phyloP scores from a whole-genome alignment of 2,113 vertebrate species.

The Vulpes lagopus region DNA sequence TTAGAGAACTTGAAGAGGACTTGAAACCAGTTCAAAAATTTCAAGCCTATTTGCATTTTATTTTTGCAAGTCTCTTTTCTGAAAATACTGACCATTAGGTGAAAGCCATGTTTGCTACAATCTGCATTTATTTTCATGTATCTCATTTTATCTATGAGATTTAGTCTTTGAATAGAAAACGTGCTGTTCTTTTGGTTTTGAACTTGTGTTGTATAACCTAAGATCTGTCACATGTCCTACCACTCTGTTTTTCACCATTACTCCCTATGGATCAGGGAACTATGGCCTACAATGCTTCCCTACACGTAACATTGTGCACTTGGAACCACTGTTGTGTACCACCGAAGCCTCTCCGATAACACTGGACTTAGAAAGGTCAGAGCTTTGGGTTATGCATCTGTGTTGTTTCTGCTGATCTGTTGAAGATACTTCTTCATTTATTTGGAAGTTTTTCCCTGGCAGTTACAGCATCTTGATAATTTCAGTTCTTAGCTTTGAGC shows the following conservation, averaged over 20 bases:
- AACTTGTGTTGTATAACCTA: background rate
- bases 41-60: constrained; percentile 39
- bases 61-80: background rate
- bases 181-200: background rate
- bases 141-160: background rate
- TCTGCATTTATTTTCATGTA: background rate
- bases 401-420: background rate
- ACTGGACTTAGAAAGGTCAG: background rate
- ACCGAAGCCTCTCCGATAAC: background rate
- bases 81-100: constrained; percentile 14
- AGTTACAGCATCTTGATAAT: background rate
- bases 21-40: constrained; percentile 32
- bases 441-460: background rate
- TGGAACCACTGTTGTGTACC: background rate
- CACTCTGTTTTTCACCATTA: background rate
- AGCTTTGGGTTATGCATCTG: background rate
- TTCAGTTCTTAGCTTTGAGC: background rate
- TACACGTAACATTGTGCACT: background rate
- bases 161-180: background rate
- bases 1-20: constrained; percentile 10
- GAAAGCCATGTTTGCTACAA: background rate
- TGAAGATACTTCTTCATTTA: background rate
- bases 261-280: background rate
- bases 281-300: background rate
- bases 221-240: background rate